Conservation (phyloP, 2,888 invertebrate species). For the Malthinus flaveolus region DNA sequence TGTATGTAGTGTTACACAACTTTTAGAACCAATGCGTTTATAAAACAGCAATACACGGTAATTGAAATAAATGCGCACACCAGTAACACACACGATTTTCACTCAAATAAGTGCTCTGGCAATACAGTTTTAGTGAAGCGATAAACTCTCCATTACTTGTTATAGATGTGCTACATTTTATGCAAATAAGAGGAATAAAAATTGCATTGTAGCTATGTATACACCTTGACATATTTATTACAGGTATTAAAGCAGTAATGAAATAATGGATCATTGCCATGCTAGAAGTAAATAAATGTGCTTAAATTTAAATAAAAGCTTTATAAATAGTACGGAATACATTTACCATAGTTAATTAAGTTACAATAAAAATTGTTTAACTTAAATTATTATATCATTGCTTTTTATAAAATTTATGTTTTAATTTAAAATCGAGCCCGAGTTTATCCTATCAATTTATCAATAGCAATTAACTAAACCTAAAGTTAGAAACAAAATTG, state of each 20-base stretch:
- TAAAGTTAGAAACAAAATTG: background rate
- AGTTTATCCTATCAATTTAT: no score
- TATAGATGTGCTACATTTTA: constrained; percentile 18
- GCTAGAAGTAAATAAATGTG: constrained; percentile 4
- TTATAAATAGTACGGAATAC: background rate
- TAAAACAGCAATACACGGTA: background rate
- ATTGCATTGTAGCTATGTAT: background rate
- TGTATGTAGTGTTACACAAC: no score
- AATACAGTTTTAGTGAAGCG: background rate
- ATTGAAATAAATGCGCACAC: background rate
- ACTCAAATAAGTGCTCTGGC: background rate
- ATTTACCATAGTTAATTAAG: no score
- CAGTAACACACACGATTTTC: background rate
- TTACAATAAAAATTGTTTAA: no score
- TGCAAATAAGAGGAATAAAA: constrained; percentile 17
- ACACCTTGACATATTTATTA: constrained; percentile 4
- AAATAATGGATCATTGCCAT: constrained; percentile 9
- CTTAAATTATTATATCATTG: no score
- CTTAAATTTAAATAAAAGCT: constrained; percentile 2
- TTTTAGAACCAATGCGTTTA: no score
- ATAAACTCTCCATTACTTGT: constrained; percentile 14
- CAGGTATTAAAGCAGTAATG: background rate
- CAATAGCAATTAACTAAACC: no score
- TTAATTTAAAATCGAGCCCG: no score
- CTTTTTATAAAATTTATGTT: no score